Evolutionary conservation across 2,113 vertebrate genomes (phyloP).

Genomic region (Leuciscus idus): DNA sequence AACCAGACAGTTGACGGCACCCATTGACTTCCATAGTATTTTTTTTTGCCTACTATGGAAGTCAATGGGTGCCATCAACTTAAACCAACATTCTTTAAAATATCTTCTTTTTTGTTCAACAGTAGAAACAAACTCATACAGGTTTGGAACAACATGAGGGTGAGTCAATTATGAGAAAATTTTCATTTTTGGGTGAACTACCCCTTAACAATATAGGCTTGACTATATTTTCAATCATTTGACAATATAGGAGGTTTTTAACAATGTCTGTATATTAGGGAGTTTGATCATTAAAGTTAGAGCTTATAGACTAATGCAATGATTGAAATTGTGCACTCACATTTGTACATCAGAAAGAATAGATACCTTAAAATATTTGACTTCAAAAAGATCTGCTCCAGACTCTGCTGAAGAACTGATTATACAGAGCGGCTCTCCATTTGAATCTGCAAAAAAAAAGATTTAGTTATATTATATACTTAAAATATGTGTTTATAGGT

Average conservation of each 20-base stretch:
- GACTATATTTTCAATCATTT: neutral
- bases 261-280: neutral
- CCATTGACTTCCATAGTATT: too few relatives aligned
- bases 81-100: too few relatives aligned
- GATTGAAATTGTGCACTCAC: neutral
- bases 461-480: too few relatives aligned
- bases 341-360: neutral
- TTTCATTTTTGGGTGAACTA: too few relatives aligned
- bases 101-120: too few relatives aligned
- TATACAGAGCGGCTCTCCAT: constrained; percentile 81
- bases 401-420: constrained; percentile 83
- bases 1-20: too few relatives aligned
- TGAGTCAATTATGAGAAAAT: too few relatives aligned
- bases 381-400: constrained; percentile 88
- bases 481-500: neutral
- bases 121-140: too few relatives aligned
- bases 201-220: too few relatives aligned
- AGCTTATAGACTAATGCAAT: neutral
- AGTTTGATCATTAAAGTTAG: neutral
- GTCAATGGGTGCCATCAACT: too few relatives aligned
- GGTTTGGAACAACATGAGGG: too few relatives aligned
- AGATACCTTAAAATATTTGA: constrained; percentile 88
- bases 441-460: constrained; percentile 72
- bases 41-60: too few relatives aligned
- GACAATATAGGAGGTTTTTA: neutral